Evolutionary conservation across 1,140 invertebrate genomes (phyloP), one percentile per base, ranked within the genome.

Genomic region (Maniola jurtina): DNA sequence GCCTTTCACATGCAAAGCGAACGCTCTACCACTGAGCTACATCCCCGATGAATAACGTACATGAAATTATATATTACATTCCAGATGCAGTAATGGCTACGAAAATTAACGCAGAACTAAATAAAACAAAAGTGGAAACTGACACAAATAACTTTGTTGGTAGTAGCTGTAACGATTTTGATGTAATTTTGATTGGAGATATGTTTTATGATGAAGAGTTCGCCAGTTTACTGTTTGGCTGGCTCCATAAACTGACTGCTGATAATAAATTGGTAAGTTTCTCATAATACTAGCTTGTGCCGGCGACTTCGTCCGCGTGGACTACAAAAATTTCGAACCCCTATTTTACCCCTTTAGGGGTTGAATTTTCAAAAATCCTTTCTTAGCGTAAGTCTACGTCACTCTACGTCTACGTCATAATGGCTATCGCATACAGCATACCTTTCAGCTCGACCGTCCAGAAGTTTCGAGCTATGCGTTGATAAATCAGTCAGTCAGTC

Each of bases 1-100:
- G 73, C 73, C 73, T 76, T 76, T 76, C 73, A 73, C 95, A 96
- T 96, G 95, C 95, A 95, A 96, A 96, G 95, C 95, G 95, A 96
- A 95, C 95, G 95, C 95, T 96, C 95, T 96, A 96, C 96, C 95
- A 93, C 92, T 93, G 92, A 92, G 89, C 92, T 92, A 92, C 91
- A 92, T 93, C 90, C 90, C 92, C 91, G 76, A 62, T 64, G 81
- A 79, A 75, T 71, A 73, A 4, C 0, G 0, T 0, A 1, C 11
- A 50, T 59, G 13, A 83, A 83, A 80, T 73, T 59, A 56, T 56
- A 13, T 1, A 55, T 67, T 67, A 36, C 0, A 0, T 79, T 79
- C 58, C 72, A 88, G 83, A 66, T 70, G 83, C 83, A 8, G 56
- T 88, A 13, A 54, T 82, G 33, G 91, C 92, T 47, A 82, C 84